A percentile compares a stretch with the other conserved stretches of the same genome.
These are phyloP conservation scores for Amblyjoppa fuscipennis DNA, from an alignment of 2,888 invertebrate species.

Conservation along the genomic window DNA sequence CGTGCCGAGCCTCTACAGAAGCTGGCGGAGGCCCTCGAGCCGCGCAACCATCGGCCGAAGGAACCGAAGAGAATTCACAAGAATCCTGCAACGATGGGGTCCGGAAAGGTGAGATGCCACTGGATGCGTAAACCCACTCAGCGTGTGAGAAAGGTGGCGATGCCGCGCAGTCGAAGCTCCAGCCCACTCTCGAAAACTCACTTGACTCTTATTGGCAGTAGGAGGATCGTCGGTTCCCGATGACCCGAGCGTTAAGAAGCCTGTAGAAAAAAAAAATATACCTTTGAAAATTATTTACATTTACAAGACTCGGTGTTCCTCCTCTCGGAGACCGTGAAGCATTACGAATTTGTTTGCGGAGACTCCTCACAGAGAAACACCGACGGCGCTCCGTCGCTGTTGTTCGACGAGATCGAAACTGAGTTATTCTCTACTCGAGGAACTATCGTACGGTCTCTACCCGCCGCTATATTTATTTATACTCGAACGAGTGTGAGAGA, in stretches of 20 bases:
- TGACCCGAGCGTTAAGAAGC: not conserved
- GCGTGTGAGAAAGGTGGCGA: not conserved
- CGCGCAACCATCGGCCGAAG: not conserved
- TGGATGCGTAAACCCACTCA: not conserved
- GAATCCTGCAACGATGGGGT: not conserved
- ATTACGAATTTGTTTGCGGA: constrained; percentile 59
- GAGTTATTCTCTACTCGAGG: not conserved
- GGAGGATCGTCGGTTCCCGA: constrained; percentile 1
- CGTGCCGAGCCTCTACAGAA: constrained; percentile 32
- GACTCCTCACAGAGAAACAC: constrained; percentile 5
- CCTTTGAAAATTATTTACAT: constrained; percentile 60
- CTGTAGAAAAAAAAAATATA: constrained; percentile 9
- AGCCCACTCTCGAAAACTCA: not conserved
- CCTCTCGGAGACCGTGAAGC: constrained; percentile 4
- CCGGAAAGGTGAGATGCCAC: constrained; percentile 9
- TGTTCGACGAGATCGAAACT: constrained; percentile 34
- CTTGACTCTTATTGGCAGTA: not conserved
- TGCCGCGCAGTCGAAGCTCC: not conserved
- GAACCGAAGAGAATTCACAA: constrained; percentile 1
- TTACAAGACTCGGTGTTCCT: not conserved
- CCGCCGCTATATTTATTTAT: constrained; percentile 25
- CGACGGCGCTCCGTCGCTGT: not conserved
- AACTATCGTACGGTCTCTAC: not conserved
- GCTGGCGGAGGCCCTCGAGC: not conserved
- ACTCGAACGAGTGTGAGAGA: constrained; percentile 38